Evolutionary conservation across 2,113 vertebrate species (phyloP).

Genomic region (Gadus chalcogrammus): DNA sequence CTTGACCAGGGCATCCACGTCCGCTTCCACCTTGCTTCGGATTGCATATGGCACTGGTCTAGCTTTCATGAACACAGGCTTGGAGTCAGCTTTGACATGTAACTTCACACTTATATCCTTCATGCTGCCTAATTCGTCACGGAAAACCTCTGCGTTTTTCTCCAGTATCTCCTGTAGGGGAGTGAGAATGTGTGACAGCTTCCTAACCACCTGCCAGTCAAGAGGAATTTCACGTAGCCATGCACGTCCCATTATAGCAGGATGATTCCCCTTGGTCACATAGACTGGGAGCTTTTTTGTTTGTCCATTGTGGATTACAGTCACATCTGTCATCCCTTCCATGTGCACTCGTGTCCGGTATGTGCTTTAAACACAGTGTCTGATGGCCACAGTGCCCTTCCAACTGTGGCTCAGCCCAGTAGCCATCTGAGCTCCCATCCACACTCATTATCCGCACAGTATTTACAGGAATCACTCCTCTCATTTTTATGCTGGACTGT

Average conservation of each 20-base stretch:
- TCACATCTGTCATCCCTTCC: not conserved
- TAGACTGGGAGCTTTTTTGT: conserved; percentile 6
- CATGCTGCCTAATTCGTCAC: conserved; percentile 19
- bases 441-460: too few species aligned
- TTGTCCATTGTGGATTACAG: conserved; percentile 6
- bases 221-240: conserved; percentile 18
- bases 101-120: conserved; percentile 13
- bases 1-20: conserved; percentile 1
- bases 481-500: too few species aligned
- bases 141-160: conserved; percentile 9
- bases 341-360: conserved; percentile 11
- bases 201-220: conserved; percentile 8
- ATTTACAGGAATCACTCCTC: too few species aligned
- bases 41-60: conserved; percentile 24
- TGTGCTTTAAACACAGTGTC: conserved; percentile 26
- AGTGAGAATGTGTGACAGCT: too few species aligned
- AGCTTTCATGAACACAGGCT: conserved; percentile 21
- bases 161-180: not conserved
- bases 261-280: not conserved
- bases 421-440: too few species aligned
- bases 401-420: not conserved
- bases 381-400: not conserved
- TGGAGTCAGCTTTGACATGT: conserved; percentile 2
- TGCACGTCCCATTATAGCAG: not conserved
- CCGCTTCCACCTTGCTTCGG: conserved; percentile 3